Base-by-base conservation (phyloP, 2,797 vertebrate species). In the Notolabrus celidotus region DNA sequence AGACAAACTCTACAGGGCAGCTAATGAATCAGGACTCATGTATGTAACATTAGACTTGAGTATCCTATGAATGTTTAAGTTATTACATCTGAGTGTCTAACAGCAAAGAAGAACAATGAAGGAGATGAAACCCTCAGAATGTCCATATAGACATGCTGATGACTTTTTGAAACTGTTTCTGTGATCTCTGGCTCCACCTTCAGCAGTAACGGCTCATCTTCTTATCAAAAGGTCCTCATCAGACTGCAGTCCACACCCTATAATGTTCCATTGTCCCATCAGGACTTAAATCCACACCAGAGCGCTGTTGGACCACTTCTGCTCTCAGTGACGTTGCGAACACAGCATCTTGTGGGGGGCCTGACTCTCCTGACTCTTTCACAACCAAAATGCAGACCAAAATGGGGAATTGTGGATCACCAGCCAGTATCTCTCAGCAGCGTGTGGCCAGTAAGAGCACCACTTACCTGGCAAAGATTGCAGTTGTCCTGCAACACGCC, bases 401-500 rank as follows among this genome's bases (percentile, higher is more conserved):
- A 23, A 36, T 6, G 0, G 49, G 84, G 60, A 75, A 49, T 33
- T 38, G 49, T 38, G 55, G 42, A 52, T 27, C 1, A 25, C 15
- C 17, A 22, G 36, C 20, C 62, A 42, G 53, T 57, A 23, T 46
- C 19, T 42, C 51, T 20, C 70, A 57, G 64, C 52, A 11, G 25
- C 42, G 23, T 5, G 29, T 50, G 20, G 34, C 82, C 68, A 73
- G 41, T 50, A 81, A 61, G 43, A 59, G 38, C 60, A 62, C 65
- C 34, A 92, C 91, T 11, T 86, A 92, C 69, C 72, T 94, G 77
- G 89, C 89, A 1, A 89, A 92, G 49, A 84, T 94, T 16, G 90
- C 92, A 1, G 43, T 83, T 2, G 53, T 85, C 39, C 92, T 94
- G 31, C 92, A 92, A 54, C 51, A 76, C 2, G 84, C 88, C 68